phyloP scores from a whole-genome alignment of 2,797 vertebrate species.

The Pseudochirops corinnae region DNA sequence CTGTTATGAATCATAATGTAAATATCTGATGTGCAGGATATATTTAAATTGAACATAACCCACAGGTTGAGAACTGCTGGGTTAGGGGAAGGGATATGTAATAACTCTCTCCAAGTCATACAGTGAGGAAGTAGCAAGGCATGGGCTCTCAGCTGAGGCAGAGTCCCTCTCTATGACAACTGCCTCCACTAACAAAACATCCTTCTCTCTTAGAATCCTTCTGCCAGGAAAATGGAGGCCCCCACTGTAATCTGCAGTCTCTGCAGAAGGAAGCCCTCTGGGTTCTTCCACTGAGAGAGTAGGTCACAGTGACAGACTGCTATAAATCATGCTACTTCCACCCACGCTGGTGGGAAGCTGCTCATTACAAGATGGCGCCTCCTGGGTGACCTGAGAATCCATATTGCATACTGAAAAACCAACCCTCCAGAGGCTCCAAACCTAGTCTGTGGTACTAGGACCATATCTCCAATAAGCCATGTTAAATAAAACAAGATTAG shows the following conservation, averaged over 20 bases:
- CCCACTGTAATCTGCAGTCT: not conserved
- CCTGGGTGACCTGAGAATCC: not conserved
- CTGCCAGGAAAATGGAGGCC: not conserved
- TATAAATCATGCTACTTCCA: not conserved
- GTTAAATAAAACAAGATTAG: not conserved
- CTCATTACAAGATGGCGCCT: not conserved
- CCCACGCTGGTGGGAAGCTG: not conserved
- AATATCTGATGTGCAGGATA: too few relatives aligned
- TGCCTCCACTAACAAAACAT: not conserved
- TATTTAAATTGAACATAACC: too few relatives aligned
- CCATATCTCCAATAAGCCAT: not conserved
- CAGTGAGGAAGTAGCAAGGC: not conserved
- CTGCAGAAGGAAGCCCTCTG: not conserved
- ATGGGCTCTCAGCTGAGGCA: not conserved
- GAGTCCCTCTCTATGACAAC: not conserved
- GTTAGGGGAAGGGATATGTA: not conserved
- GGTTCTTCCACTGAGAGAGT: not conserved
- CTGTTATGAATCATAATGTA: too few relatives aligned
- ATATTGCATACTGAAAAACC: not conserved
- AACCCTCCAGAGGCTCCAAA: not conserved
- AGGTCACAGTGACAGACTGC: not conserved
- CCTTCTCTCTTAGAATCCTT: not conserved
- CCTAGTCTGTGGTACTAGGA: not conserved
- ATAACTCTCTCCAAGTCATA: not conserved
- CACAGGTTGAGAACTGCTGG: too few relatives aligned